Conservation (phyloP, 2,888 invertebrate genomes). For the Troilus luridus region DNA sequence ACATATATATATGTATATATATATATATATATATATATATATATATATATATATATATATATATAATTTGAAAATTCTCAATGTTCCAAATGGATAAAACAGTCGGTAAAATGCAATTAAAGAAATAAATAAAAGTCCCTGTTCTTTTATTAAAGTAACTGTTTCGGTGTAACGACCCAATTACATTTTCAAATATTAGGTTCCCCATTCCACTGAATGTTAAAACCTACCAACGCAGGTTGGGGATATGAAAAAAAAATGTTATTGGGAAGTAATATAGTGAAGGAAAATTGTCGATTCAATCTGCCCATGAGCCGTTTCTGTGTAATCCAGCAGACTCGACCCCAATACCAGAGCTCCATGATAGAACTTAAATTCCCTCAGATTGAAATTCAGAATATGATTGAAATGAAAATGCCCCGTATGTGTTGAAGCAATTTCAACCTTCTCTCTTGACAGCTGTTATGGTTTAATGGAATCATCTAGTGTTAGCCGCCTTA, state of each 20-base stretch:
- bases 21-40: not conserved
- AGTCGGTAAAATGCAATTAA: not conserved
- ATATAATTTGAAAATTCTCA: not conserved
- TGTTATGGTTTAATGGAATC: not conserved
- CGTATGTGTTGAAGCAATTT: conserved; percentile 29
- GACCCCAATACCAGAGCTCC: not conserved
- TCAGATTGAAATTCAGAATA: conserved; percentile 52
- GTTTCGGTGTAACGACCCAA: not conserved
- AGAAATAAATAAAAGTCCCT: not conserved
- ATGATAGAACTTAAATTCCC: conserved; percentile 51
- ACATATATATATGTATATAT: too few relatives aligned
- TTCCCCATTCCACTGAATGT: not conserved
- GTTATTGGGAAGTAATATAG: conserved; percentile 15
- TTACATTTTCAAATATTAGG: conserved; percentile 16
- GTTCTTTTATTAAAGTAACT: not conserved
- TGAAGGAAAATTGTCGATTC: conserved; percentile 20
- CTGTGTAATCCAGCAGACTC: conserved; percentile 10
- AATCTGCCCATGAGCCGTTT: conserved; percentile 26
- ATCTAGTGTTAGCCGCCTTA: not conserved
- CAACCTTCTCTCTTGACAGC: not conserved
- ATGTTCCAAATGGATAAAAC: not conserved
- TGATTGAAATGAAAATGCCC: conserved; percentile 51
- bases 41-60: not conserved
- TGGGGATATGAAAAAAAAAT: not conserved
- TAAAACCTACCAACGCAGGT: not conserved